Evolutionary conservation across 2,888 invertebrate species (phyloP).

Genomic region (Tubulanus polymorphus): DNA sequence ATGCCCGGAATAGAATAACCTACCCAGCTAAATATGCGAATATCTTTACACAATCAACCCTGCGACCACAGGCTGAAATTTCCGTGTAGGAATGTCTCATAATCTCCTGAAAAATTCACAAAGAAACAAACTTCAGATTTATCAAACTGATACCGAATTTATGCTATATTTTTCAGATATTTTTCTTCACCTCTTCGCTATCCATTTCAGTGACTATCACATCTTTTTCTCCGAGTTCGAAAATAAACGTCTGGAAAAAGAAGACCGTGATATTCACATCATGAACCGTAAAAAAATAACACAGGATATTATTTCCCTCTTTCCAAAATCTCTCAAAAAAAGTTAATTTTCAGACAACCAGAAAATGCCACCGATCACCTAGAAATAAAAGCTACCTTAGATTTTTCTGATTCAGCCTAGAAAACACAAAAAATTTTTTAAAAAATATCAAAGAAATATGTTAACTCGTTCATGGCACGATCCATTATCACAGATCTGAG

Average conservation of each 20-base stretch:
- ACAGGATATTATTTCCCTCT: too few relatives aligned
- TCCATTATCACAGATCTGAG: too few relatives aligned
- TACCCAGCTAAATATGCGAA: conserved; percentile 66
- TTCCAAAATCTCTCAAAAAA: too few relatives aligned
- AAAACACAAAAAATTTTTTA: too few relatives aligned
- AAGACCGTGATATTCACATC: conserved; percentile 2
- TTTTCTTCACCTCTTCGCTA: conserved; percentile 20
- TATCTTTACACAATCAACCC: conserved; percentile 58
- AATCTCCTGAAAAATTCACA: conserved; percentile 54
- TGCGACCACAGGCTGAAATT: conserved; percentile 64
- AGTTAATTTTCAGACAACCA: too few relatives aligned
- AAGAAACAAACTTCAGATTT: neutral
- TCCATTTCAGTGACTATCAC: conserved; percentile 26
- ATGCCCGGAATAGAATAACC: conserved; percentile 21
- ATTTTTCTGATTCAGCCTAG: too few relatives aligned
- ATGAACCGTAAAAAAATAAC: neutral
- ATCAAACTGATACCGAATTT: neutral
- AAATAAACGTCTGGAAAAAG: conserved; percentile 26
- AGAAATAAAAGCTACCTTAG: too few relatives aligned
- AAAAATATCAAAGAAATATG: too few relatives aligned
- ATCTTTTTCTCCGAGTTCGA: conserved; percentile 44
- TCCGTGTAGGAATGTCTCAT: conserved; percentile 64
- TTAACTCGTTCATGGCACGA: too few relatives aligned
- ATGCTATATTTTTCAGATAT: neutral
- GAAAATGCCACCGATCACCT: too few relatives aligned